Base-by-base conservation (phyloP, 2,113 vertebrate genomes). In the Ctenodactylus gundi region DNA sequence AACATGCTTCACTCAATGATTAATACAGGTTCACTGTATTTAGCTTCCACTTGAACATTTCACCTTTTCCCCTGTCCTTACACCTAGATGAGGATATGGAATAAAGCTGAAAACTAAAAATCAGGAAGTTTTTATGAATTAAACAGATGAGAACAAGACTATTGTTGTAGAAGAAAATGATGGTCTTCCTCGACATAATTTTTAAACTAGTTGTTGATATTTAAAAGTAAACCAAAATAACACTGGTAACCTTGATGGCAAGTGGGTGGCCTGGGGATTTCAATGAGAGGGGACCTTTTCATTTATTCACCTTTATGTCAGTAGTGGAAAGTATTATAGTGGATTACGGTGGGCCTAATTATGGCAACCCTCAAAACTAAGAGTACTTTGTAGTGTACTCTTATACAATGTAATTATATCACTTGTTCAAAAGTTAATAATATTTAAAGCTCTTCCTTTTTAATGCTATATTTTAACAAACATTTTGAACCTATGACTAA, bases 1-100 rank as follows among this genome's bases (percentile, higher is more conserved):
- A 86, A 80, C 60, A 73, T 67, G 70, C 58, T 91, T 91, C 89
- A 83, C 55, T 60, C 88, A 58, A 41, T 81, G 87, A 97, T 95
- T 95, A 96, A 95, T 90, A 93, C 34, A 84, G 41, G 49, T 70
- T 90, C 65, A 20, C 93, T 93, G 95, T 91, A 97, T 94, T 96
- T 96, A 96, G 95, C 81, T 94, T 93, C 70, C 46, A 80, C 55
- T 95, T 93, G 64, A 93, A 93, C 55, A 76, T 77, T 91, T 93
- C 27, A 67, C 65, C 80, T 60, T 7, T 23, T 31, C 39, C 13
- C 29, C 68, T n/a, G 70, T 83, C 7, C 20, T 49, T 86, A 70
- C 91, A 84, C 84, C 73, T 53, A 84, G 86, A 8, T 13, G 41
- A 94, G 87, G 86, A 95, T 53, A 85, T 20, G 34, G 58, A 62